Conservation (phyloP, 1,140 invertebrate species). For the Triops cancriformis region DNA sequence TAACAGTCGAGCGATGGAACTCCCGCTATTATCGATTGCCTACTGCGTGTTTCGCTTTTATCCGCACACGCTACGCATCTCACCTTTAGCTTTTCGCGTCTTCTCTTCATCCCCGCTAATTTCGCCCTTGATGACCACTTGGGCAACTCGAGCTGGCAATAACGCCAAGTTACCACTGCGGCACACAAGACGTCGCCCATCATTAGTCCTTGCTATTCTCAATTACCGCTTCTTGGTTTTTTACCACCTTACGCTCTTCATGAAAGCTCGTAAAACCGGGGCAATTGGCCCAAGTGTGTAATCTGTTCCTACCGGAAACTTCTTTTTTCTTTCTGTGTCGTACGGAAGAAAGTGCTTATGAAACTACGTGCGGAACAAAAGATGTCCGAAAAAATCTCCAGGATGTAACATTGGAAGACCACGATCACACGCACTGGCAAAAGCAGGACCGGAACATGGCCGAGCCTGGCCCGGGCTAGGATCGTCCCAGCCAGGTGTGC, state of each 20-base stretch:
- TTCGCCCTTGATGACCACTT: not conserved
- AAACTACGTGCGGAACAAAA: not conserved
- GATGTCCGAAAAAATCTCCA: not conserved
- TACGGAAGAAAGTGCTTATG: too few species aligned
- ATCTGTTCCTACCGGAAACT: not conserved
- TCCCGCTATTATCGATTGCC: not conserved
- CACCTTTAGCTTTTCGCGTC: not conserved
- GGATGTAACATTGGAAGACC: not conserved
- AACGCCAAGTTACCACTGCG: not conserved
- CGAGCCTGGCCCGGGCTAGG: not conserved
- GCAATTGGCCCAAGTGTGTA: not conserved
- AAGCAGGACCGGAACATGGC: not conserved
- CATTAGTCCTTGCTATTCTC: too few species aligned
- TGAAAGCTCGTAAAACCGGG: not conserved
- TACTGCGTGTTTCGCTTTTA: not conserved
- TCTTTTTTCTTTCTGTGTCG: not conserved
- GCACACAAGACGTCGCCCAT: too few species aligned
- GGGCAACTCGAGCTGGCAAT: not conserved
- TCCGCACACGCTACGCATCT: not conserved
- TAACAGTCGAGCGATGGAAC: not conserved
- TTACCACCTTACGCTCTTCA: too few species aligned
- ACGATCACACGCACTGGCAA: not conserved
- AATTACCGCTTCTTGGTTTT: too few species aligned
- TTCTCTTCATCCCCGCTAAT: not conserved
- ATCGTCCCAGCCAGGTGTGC: constrained; percentile 3